Evolutionary conservation across 2,888 invertebrate genomes (phyloP).

Genomic region (Autographa gamma): DNA sequence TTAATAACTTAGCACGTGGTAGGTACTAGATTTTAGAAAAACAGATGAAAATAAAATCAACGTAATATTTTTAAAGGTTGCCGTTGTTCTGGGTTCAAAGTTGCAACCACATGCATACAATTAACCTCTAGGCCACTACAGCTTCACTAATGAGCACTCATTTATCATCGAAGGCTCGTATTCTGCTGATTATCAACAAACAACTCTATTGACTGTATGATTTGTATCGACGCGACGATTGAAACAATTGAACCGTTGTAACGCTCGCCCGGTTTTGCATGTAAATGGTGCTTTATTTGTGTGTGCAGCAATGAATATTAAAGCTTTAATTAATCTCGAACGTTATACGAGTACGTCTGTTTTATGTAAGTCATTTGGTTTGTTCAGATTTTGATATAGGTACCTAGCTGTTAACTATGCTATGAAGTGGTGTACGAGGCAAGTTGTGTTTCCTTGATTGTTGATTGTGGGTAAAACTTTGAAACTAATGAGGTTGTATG

Average conservation of each 20-base stretch:
- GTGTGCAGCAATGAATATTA: slow-evolving; percentile 3
- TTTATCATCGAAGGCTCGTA: background rate
- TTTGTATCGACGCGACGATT: slow-evolving; percentile 1
- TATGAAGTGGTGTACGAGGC: too few species aligned
- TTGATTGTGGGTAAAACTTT: too few species aligned
- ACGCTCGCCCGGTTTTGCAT: background rate
- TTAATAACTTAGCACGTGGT: too few species aligned
- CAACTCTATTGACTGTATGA: slow-evolving; percentile 1
- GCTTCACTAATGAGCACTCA: background rate
- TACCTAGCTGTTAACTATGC: too few species aligned
- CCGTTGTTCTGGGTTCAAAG: too few species aligned
- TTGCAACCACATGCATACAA: too few species aligned
- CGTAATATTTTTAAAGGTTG: too few species aligned
- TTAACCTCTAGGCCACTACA: background rate
- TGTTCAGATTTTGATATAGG: background rate
- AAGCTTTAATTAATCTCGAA: background rate
- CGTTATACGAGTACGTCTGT: background rate
- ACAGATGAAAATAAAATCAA: too few species aligned
- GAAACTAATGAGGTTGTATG: too few species aligned
- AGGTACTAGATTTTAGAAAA: too few species aligned
- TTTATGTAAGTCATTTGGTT: background rate
- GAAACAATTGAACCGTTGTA: background rate
- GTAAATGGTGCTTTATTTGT: background rate
- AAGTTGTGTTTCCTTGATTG: too few species aligned
- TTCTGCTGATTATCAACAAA: background rate